Evolutionary conservation across 2,797 vertebrate genomes (phyloP), one percentile per base, ranked within the genome.

Genomic region (Pogonophryne albipinna): DNA sequence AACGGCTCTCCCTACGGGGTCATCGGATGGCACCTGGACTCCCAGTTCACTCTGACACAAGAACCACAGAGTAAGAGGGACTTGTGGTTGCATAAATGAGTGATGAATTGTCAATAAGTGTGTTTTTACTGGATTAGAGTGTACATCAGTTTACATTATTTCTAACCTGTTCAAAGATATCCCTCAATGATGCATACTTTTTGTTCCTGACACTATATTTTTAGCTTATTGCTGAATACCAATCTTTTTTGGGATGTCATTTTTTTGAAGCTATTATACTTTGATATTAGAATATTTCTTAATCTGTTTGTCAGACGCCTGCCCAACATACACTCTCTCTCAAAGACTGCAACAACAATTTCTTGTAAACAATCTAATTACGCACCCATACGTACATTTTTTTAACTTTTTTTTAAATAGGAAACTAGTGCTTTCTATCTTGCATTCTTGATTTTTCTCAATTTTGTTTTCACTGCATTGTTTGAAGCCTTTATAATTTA

Each of bases 1-100:
- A 99, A 94, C 75, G 97, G 97, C 78, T 97, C 96, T 38, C 97
- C 98, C 2, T 95, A 97, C 0, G 98, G 98, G 20, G 92, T 97
- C 80, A 92, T 99, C 70, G 97, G 96, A 50, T 99, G 98, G 98
- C 96, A 97, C 71, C 61, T 92, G 10, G 95, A 97, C 45, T 99
- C 97, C 53, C 94, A 95, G 83, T 95, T 96, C 67, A 82, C 95
- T 64, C 93, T 87, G 78, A 91, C 93, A 45, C 73, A 89, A 66
- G 98, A 99, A 87, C 98, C 98, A 57, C 92, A 94, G 90, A 95
- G 98, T 99, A 93, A 95, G 88, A 19, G 9, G 34, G 78, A 46
- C 73, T 58, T 65, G 41, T 83, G 12, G 27, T 66, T 14, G 9
- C 46, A 53, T 42, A 12, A 51, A 61, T 72, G 9, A 42, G n/a